phyloP scores from a whole-genome alignment of 35 echinoderm and acorn worm genomes.

The Lytechinus pictus region DNA sequence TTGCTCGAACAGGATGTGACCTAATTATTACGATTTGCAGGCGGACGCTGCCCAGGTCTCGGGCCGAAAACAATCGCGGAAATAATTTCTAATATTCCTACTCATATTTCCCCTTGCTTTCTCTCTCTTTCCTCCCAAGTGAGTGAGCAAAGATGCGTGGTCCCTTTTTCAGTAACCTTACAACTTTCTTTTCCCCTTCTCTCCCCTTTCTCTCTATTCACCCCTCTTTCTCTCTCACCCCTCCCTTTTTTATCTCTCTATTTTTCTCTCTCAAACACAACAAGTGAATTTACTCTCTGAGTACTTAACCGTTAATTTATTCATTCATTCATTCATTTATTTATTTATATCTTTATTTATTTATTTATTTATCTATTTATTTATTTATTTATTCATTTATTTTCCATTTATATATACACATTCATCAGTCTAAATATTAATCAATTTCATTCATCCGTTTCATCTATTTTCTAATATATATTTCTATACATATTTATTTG shows the following conservation, averaged over 20 bases:
- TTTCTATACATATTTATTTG: too few species aligned
- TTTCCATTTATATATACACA: too few species aligned
- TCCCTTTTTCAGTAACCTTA: neutral
- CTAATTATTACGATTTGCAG: conserved; percentile 22
- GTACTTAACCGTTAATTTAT: too few species aligned
- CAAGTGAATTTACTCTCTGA: too few species aligned
- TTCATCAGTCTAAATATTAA: too few species aligned
- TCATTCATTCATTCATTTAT: too few species aligned
- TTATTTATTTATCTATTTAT: too few species aligned
- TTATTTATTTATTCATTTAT: too few species aligned
- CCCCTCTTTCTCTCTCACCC: neutral
- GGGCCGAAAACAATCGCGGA: conserved; percentile 36
- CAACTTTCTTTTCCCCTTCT: neutral
- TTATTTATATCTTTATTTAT: too few species aligned
- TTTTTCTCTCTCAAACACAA: neutral
- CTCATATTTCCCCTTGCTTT: conserved; percentile 27
- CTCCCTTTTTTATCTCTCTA: neutral
- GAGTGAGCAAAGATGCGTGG: neutral
- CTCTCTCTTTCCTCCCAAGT: neutral
- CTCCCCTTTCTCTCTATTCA: neutral
- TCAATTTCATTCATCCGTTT: too few species aligned
- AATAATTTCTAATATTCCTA: conserved; percentile 28
- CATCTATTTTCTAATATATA: too few species aligned
- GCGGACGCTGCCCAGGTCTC: conserved; percentile 4
- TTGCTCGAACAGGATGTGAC: neutral